Percentiles rank a stretch among this genome's conserved stretches.
These are phyloP conservation scores for Anguilla marmorata DNA, from an alignment of 2,797 vertebrate species.

Conservation along the genomic window DNA sequence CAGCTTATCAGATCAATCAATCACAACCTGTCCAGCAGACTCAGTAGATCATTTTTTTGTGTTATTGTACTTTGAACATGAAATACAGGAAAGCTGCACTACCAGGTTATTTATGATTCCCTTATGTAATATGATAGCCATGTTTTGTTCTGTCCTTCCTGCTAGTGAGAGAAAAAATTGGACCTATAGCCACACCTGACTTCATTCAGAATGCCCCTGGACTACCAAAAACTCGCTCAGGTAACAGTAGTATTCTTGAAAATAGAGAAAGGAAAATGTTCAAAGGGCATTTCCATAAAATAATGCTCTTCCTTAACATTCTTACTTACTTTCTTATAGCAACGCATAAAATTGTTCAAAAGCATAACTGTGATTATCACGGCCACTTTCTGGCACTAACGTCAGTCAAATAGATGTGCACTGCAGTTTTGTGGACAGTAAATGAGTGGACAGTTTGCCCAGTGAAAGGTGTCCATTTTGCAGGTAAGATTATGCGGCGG, in stretches of 20 bases:
- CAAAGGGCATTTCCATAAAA: not conserved
- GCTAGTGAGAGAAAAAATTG: slow-evolving; percentile 79
- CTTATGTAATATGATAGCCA: not conserved
- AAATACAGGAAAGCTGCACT: not conserved
- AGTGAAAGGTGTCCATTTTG: not conserved
- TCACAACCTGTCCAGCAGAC: not conserved
- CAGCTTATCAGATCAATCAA: not conserved
- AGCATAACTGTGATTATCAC: not conserved
- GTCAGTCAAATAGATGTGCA: not conserved
- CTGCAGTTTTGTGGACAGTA: not conserved
- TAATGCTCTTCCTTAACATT: not conserved
- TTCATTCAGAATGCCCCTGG: slow-evolving; percentile 79
- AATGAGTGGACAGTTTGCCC: not conserved
- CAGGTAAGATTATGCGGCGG: slow-evolving; percentile 81
- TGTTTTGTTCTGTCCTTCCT: slow-evolving; percentile 27
- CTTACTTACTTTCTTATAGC: not conserved
- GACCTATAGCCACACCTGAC: slow-evolving; percentile 80
- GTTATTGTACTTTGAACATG: not conserved
- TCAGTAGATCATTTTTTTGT: not conserved
- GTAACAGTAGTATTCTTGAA: slow-evolving; percentile 53
- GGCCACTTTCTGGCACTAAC: not conserved
- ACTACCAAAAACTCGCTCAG: slow-evolving; percentile 81
- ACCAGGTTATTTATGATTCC: not conserved
- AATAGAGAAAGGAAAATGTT: not conserved
- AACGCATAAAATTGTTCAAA: not conserved